These are phyloP conservation scores for Lethenteron camtschaticum DNA, from an alignment of 2,113 vertebrate genomes.

Conservation along the genomic window DNA sequence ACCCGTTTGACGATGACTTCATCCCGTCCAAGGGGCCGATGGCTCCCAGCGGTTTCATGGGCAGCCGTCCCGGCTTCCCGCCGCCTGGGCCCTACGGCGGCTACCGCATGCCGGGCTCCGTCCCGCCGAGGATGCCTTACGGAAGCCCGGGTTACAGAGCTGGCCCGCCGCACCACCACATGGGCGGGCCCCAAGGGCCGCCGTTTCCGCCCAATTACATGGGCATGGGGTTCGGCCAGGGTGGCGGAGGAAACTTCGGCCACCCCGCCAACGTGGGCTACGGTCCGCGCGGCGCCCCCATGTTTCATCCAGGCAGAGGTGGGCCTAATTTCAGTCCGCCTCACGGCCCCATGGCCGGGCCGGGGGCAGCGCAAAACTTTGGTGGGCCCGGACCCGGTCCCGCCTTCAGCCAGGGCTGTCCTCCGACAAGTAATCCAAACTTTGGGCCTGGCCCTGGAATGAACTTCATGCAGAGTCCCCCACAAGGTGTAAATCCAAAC, in stretches of 20 bases:
- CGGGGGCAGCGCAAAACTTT: neutral
- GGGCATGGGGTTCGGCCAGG: slow-evolving; percentile 30
- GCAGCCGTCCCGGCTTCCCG: slow-evolving; percentile 40
- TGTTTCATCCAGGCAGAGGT: slow-evolving; percentile 27
- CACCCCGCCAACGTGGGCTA: slow-evolving; percentile 25
- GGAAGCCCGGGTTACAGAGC: slow-evolving; percentile 25
- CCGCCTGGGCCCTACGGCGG: slow-evolving; percentile 26
- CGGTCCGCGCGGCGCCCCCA: slow-evolving; percentile 18
- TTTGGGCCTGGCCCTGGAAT: slow-evolving; percentile 17
- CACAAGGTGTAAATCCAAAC: neutral
- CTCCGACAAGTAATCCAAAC: neutral
- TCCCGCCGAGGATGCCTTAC: slow-evolving; percentile 30
- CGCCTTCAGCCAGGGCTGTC: slow-evolving; percentile 6
- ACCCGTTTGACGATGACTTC: slow-evolving; percentile 96
- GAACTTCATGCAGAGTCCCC: neutral
- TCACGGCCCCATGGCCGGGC: slow-evolving; percentile 28
- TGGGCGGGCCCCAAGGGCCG: slow-evolving; percentile 32
- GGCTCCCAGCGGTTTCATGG: slow-evolving; percentile 34
- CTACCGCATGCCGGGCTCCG: slow-evolving; percentile 30
- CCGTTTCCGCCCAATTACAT: slow-evolving; percentile 49
- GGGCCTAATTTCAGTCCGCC: slow-evolving; percentile 15
- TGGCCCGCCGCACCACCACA: slow-evolving; percentile 22
- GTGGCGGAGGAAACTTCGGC: slow-evolving; percentile 17
- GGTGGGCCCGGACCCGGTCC: neutral
- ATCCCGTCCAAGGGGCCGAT: slow-evolving; percentile 38